phyloP scores from a whole-genome alignment of 2,113 vertebrate species.

The Nyctibius bracteatus region DNA sequence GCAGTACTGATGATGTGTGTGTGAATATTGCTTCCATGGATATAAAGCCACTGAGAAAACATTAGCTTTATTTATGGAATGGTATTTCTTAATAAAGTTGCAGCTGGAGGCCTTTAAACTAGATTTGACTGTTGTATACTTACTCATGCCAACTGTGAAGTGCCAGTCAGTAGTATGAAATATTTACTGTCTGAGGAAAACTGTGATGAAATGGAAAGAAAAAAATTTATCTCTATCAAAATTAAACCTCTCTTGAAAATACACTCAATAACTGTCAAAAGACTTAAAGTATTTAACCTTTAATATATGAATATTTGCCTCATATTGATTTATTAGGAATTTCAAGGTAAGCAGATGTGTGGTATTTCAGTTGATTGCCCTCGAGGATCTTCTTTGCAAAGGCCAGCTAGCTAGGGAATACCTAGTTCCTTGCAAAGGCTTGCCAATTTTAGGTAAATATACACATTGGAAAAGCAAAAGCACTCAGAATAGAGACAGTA shows the following conservation, averaged over 20 bases:
- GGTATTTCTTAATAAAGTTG: not conserved
- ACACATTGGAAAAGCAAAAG: not conserved
- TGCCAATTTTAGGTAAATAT: not conserved
- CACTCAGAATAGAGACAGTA: not conserved
- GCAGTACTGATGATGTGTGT: not conserved
- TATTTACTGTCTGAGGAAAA: slow-evolving; percentile 14
- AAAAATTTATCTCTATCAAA: not conserved
- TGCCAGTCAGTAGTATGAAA: not conserved
- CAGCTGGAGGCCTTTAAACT: not conserved
- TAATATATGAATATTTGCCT: slow-evolving; percentile 14
- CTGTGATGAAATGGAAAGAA: not conserved
- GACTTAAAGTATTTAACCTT: slow-evolving; percentile 23
- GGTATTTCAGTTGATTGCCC: not conserved
- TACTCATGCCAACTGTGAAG: not conserved
- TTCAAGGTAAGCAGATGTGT: not conserved
- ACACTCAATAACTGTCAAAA: slow-evolving; percentile 3
- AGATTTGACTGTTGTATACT: not conserved
- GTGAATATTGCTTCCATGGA: not conserved
- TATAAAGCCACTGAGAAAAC: not conserved
- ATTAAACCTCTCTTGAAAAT: slow-evolving; percentile 15
- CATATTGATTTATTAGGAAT: slow-evolving; percentile 31
- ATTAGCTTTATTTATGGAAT: not conserved
- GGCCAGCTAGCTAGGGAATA: not conserved
- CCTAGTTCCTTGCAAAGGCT: not conserved
- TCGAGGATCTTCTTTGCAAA: slow-evolving; percentile 36